phyloP scores from a whole-genome alignment of 2,113 vertebrate species.

The Corapipo altera region DNA sequence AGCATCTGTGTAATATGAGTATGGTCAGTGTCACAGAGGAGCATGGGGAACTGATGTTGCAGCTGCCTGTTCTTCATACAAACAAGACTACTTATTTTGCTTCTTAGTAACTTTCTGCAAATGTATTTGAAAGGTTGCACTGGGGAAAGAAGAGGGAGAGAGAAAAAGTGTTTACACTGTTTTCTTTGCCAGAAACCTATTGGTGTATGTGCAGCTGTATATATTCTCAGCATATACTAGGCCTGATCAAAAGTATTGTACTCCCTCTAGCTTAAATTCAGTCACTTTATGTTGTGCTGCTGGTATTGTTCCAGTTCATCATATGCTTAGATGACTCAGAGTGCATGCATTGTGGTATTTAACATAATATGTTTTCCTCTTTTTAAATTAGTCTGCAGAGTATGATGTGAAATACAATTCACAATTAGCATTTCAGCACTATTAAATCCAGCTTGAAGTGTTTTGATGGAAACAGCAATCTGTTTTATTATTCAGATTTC shows the following conservation, averaged over 20 bases:
- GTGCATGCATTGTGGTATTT: slow-evolving; percentile 53
- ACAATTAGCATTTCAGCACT: slow-evolving; percentile 56
- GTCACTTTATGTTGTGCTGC: slow-evolving; percentile 38
- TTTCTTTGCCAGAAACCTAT: slow-evolving; percentile 48
- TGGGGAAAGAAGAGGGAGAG: not conserved
- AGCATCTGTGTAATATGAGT: slow-evolving; percentile 4
- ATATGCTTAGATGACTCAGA: slow-evolving; percentile 60
- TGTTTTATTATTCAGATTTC: slow-evolving; percentile 33
- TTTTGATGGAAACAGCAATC: slow-evolving; percentile 61
- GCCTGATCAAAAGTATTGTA: slow-evolving; percentile 57
- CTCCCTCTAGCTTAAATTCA: slow-evolving; percentile 66
- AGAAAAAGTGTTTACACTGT: not conserved
- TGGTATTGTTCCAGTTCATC: slow-evolving; percentile 61
- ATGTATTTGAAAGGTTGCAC: slow-evolving; percentile 28
- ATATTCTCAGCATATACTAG: not conserved
- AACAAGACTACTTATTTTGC: slow-evolving; percentile 8
- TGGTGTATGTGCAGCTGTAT: slow-evolving; percentile 35
- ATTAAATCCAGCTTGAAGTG: slow-evolving; percentile 49
- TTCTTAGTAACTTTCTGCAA: slow-evolving; percentile 23
- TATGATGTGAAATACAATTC: slow-evolving; percentile 52
- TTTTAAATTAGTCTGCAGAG: slow-evolving; percentile 48
- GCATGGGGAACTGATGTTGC: not conserved
- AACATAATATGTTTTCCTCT: slow-evolving; percentile 41
- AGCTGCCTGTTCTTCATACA: slow-evolving; percentile 6
- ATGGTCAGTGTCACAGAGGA: slow-evolving; percentile 8